Evolutionary conservation across 2,797 vertebrate genomes (phyloP).

Genomic region (Myotis planiceps): DNA sequence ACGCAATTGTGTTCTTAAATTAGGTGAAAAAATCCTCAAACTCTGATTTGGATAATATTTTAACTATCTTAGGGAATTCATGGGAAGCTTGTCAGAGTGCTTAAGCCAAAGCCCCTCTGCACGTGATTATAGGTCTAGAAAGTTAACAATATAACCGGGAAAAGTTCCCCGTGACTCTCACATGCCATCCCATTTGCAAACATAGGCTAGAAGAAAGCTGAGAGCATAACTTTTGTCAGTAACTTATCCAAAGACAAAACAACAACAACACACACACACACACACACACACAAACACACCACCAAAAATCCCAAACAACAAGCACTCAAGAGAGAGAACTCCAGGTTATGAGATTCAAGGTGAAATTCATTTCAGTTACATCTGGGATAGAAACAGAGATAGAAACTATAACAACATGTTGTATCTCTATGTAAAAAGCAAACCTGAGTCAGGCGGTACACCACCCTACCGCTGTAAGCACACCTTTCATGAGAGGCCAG

Average conservation of each 20-base stretch:
- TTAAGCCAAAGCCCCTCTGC: background rate
- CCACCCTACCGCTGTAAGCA: background rate
- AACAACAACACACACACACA: background rate
- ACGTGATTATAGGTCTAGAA: background rate
- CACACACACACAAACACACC: too few relatives aligned
- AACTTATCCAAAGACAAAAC: background rate
- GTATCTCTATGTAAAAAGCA: background rate
- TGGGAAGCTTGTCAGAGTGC: background rate
- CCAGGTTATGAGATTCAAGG: background rate
- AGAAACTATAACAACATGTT: background rate
- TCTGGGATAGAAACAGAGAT: background rate
- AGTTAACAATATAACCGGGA: background rate
- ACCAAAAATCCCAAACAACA: background rate
- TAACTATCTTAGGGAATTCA: background rate
- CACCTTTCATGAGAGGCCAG: background rate
- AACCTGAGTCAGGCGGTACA: background rate
- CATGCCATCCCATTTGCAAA: background rate
- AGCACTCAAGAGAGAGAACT: background rate
- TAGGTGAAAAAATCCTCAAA: background rate
- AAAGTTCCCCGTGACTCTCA: background rate
- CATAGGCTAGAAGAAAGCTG: background rate
- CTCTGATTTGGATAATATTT: background rate
- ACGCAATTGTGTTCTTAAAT: slow-evolving; percentile 30
- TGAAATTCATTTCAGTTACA: slow-evolving; percentile 4
- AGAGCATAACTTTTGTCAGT: background rate